Conservation (phyloP, 2,888 invertebrate species). For the Rapana venosa region DNA sequence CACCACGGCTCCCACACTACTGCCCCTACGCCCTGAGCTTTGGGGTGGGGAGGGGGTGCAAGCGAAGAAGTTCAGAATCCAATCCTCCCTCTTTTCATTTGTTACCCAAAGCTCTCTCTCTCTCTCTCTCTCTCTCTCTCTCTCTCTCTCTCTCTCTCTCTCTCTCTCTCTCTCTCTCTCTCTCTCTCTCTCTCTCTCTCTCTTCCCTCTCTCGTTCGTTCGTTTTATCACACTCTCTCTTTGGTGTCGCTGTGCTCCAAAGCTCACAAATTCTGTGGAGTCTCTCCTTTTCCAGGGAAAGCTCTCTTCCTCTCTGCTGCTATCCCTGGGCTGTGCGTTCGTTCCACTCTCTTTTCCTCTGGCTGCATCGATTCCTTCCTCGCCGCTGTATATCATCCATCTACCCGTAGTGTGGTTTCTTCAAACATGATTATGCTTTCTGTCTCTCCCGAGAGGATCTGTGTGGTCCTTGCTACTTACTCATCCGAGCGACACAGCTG, state of each 20-base stretch:
- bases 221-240: background rate
- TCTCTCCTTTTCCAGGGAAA: no score
- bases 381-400: background rate
- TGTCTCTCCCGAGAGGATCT: no score
- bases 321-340: no score
- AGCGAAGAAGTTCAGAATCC: background rate
- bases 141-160: conserved; percentile 11
- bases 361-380: background rate
- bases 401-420: background rate
- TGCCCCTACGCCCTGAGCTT: background rate
- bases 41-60: background rate
- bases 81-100: background rate
- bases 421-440: background rate
- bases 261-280: no score
- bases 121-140: conserved; percentile 11
- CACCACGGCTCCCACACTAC: background rate
- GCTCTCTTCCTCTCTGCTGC: no score
- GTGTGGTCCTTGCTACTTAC: no score
- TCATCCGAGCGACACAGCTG: no score
- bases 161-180: background rate
- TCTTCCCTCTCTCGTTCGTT: background rate
- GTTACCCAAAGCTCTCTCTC: background rate
- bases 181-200: background rate
- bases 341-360: background rate
- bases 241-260: background rate